These are phyloP conservation scores for Echinometra lucunter DNA, from an alignment of 53 echinoderm and acorn worm genomes.

Conservation along the genomic window DNA sequence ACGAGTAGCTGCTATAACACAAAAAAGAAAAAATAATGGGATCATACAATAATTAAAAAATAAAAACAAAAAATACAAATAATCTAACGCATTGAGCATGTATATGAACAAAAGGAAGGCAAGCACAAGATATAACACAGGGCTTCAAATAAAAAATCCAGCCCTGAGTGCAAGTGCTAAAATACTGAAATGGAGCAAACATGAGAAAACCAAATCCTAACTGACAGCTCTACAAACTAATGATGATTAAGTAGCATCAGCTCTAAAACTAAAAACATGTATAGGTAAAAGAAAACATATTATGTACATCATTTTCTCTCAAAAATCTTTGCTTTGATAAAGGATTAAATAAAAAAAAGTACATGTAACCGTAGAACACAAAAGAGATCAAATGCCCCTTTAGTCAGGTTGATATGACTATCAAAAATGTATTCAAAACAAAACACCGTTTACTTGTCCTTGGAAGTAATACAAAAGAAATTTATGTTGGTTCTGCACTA, in stretches of 20 bases:
- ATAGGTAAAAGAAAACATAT: not conserved
- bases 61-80: not conserved
- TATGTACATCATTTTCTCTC: not conserved
- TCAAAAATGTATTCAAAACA: too few species aligned
- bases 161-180: not conserved
- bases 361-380: too few species aligned
- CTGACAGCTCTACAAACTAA: not conserved
- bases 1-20: too few species aligned
- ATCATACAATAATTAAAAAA: not conserved
- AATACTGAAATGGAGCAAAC: not conserved
- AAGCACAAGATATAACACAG: slow-evolving; percentile 20
- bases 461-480: too few species aligned
- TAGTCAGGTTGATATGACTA: too few species aligned
- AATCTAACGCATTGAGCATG: not conserved
- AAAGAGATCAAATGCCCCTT: too few species aligned
- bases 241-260: not conserved
- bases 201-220: not conserved
- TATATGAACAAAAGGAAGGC: not conserved
- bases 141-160: slow-evolving; percentile 3
- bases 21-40: too few species aligned
- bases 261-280: not conserved
- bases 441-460: too few species aligned
- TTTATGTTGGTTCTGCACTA: too few species aligned
- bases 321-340: not conserved
- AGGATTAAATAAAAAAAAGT: too few species aligned